phyloP scores from a whole-genome alignment of 1,140 invertebrate species.

The Procambarus clarkii region DNA sequence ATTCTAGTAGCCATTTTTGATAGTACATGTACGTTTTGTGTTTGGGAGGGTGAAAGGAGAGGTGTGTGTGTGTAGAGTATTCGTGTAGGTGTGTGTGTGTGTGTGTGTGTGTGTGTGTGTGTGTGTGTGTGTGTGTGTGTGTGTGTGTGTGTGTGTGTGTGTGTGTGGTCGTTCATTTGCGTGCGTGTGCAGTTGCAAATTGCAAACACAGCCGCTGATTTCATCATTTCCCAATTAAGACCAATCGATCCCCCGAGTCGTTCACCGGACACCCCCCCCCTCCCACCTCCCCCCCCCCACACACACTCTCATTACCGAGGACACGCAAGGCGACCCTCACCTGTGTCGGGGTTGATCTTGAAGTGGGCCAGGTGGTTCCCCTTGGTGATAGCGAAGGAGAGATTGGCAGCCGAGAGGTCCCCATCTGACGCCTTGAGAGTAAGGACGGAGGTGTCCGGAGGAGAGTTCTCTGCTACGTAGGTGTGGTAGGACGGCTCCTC shows the following conservation, averaged over 20 bases:
- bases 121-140: too few species aligned
- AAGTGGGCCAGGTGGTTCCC: constrained; percentile 94
- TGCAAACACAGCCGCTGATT: background rate
- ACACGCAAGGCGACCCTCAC: constrained; percentile 78
- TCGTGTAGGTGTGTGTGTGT: too few species aligned
- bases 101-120: too few species aligned
- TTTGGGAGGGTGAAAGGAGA: too few species aligned
- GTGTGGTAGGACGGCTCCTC: constrained; percentile 90
- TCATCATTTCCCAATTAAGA: background rate
- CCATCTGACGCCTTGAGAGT: constrained; percentile 87
- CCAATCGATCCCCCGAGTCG: background rate
- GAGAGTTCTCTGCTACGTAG: constrained; percentile 88
- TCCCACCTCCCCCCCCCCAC: too few species aligned
- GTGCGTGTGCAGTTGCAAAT: background rate
- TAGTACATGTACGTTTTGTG: too few species aligned
- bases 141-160: too few species aligned
- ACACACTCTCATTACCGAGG: background rate
- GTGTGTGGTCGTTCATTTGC: too few species aligned
- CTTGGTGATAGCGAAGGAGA: constrained; percentile 89
- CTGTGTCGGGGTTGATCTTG: constrained; percentile 87
- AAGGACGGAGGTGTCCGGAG: constrained; percentile 85
- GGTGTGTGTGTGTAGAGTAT: too few species aligned
- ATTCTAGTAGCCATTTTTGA: too few species aligned
- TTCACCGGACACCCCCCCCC: background rate
- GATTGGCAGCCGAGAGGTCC: constrained; percentile 80